Evolutionary conservation across 2,888 invertebrate genomes (phyloP).

Genomic region (Mesochorus sp.): DNA sequence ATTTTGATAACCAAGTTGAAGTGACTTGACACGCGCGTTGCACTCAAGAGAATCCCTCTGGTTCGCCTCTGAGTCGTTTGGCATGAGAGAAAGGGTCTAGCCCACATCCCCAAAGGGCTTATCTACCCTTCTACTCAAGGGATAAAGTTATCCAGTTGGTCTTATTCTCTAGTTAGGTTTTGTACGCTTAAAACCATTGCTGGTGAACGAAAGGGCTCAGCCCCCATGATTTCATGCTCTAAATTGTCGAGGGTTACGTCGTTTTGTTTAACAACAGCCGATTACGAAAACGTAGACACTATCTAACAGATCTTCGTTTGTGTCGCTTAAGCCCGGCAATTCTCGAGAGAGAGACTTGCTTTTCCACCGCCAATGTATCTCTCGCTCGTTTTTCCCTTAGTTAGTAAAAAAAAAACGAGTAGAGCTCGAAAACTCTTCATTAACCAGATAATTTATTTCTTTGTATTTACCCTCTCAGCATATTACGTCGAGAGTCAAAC

Average conservation of each 20-base stretch:
- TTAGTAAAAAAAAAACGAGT: not conserved
- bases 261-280: not conserved
- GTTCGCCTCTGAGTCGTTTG: conserved; percentile 23
- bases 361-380: not conserved
- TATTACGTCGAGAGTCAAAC: conserved; percentile 15
- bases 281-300: not conserved
- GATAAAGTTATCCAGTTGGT: conserved; percentile 58
- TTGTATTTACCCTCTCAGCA: conserved; percentile 32
- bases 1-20: conserved; percentile 28
- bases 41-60: conserved; percentile 16
- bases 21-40: conserved; percentile 40
- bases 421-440: conserved; percentile 47
- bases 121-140: conserved; percentile 48
- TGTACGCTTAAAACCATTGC: not conserved
- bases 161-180: conserved; percentile 33
- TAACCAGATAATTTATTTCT: conserved; percentile 13
- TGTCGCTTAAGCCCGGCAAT: conserved; percentile 44
- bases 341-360: conserved; percentile 21
- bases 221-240: not conserved
- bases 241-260: not conserved
- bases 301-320: conserved; percentile 11
- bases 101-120: conserved; percentile 31
- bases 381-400: no score
- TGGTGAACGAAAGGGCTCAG: not conserved
- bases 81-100: conserved; percentile 25